Evolutionary conservation across 1,140 invertebrate genomes (phyloP).

Genomic region (Drosophila baimaii): DNA sequence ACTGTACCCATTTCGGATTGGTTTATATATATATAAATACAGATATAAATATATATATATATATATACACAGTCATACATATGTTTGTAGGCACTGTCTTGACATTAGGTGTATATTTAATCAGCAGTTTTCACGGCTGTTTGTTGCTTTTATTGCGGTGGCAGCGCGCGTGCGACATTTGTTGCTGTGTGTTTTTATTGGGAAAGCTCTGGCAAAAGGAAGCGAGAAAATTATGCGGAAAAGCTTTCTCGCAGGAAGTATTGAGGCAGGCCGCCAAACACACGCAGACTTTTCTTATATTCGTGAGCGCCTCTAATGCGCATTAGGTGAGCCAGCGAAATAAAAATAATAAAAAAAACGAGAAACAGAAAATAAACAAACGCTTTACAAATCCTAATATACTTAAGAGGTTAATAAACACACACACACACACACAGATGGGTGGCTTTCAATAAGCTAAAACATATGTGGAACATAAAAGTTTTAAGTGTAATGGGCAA

Average conservation of each 20-base stretch:
- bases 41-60: neutral
- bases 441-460: slow-evolving; percentile 53
- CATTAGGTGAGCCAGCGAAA: slow-evolving; percentile 38
- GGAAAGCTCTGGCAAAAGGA: slow-evolving; percentile 39
- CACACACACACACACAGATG: too few relatives aligned
- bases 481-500: slow-evolving; percentile 14
- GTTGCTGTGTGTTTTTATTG: slow-evolving; percentile 63
- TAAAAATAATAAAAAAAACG: too few relatives aligned
- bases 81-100: slow-evolving; percentile 16
- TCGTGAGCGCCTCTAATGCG: slow-evolving; percentile 36
- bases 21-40: slow-evolving; percentile 14
- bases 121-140: slow-evolving; percentile 61
- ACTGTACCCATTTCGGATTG: slow-evolving; percentile 25
- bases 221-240: slow-evolving; percentile 68
- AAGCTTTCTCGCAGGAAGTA: slow-evolving; percentile 61
- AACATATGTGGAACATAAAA: slow-evolving; percentile 34
- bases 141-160: slow-evolving; percentile 43
- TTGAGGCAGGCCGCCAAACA: slow-evolving; percentile 45
- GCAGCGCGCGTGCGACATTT: slow-evolving; percentile 65
- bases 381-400: slow-evolving; percentile 51
- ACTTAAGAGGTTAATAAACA: slow-evolving; percentile 55
- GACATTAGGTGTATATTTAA: slow-evolving; percentile 68
- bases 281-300: slow-evolving; percentile 26
- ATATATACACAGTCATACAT: slow-evolving; percentile 13
- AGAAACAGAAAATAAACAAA: slow-evolving; percentile 44